These are phyloP conservation scores for Andrena minutula DNA, from an alignment of 2,888 invertebrate genomes.

Conservation along the genomic window DNA sequence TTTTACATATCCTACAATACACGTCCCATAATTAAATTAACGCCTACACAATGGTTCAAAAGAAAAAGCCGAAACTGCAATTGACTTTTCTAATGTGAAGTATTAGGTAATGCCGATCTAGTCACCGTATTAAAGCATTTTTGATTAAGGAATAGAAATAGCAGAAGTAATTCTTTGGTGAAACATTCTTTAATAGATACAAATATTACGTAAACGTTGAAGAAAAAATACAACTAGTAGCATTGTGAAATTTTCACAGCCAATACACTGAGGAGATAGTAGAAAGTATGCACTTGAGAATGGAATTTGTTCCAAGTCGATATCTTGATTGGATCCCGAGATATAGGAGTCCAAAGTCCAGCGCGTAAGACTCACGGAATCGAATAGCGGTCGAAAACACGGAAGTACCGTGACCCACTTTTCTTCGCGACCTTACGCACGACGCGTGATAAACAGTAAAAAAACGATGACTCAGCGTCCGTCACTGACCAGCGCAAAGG, in stretches of 20 bases:
- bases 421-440: conserved; percentile 4
- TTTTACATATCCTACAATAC: not conserved
- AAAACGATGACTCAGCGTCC: not conserved
- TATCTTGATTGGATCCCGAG: conserved; percentile 24
- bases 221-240: not conserved
- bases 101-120: no score
- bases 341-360: not conserved
- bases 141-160: no score
- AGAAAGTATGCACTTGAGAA: not conserved
- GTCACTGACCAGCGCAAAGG: conserved; percentile 16
- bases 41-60: not conserved
- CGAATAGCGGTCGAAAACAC: not conserved
- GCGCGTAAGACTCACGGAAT: not conserved
- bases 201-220: not conserved
- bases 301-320: conserved; percentile 5
- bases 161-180: no score
- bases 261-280: not conserved
- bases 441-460: conserved; percentile 2
- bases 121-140: no score
- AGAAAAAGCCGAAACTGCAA: not conserved
- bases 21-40: not conserved
- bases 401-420: conserved; percentile 2
- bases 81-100: no score
- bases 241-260: not conserved
- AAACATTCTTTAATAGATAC: no score